Evolutionary conservation across 2,113 vertebrate species (phyloP).

Genomic region (Centropus unirufus): DNA sequence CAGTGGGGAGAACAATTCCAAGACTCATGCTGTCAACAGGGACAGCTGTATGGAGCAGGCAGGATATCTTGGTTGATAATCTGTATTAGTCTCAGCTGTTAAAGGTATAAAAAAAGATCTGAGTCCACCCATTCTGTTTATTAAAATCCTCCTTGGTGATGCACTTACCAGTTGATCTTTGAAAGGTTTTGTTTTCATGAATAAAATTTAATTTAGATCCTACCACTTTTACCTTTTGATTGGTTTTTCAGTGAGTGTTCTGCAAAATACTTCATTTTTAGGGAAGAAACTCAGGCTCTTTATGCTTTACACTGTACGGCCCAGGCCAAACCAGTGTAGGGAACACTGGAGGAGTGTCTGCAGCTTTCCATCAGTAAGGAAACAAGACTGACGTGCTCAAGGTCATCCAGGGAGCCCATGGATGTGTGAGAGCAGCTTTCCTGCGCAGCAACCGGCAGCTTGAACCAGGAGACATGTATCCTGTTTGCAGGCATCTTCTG

Average conservation of each 20-base stretch:
- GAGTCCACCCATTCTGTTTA: neutral
- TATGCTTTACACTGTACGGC: neutral
- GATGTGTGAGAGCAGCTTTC: neutral
- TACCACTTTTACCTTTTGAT: neutral
- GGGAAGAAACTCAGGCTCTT: neutral
- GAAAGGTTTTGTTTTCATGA: neutral
- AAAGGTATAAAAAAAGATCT: neutral
- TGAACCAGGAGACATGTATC: neutral
- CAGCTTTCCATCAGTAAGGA: neutral
- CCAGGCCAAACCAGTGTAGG: neutral
- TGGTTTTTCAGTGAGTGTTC: neutral
- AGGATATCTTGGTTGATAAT: neutral
- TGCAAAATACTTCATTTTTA: neutral
- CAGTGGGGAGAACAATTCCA: neutral
- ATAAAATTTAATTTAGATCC: neutral
- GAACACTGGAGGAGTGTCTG: neutral
- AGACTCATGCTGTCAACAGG: neutral
- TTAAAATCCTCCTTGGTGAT: neutral
- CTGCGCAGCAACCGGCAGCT: neutral
- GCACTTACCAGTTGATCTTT: neutral
- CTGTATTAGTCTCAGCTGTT: neutral
- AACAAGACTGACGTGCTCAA: neutral
- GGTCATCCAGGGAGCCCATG: neutral
- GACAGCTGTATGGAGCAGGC: neutral
- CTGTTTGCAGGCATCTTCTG: neutral